phyloP scores from a whole-genome alignment of 2,113 vertebrate species.

The Caranx ignobilis region DNA sequence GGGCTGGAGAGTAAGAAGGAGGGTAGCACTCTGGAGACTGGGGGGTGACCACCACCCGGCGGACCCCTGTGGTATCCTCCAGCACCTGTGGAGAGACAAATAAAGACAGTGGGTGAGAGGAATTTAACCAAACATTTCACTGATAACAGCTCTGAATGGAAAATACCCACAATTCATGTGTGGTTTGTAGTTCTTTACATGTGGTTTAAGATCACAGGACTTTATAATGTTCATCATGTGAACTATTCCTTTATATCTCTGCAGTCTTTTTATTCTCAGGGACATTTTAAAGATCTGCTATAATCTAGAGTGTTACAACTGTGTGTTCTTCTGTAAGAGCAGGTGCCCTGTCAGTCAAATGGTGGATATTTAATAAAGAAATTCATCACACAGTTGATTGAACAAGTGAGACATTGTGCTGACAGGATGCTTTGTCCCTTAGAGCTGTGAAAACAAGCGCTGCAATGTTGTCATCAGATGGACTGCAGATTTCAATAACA shows the following conservation, averaged over 20 bases:
- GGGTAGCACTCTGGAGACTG: constrained; percentile 98
- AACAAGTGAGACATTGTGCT: constrained; percentile 24
- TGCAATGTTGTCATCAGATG: constrained; percentile 32
- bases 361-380: constrained; percentile 5
- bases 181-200: background rate
- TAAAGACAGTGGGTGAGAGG: background rate
- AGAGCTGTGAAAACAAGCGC: constrained; percentile 39
- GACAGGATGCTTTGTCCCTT: background rate
- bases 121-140: background rate
- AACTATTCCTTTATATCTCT: background rate
- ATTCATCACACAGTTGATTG: constrained; percentile 7
- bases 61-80: constrained; percentile 96
- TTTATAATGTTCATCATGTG: too few species aligned
- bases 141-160: background rate
- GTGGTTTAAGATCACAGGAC: too few species aligned
- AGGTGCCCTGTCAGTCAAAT: background rate
- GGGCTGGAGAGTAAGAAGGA: constrained; percentile 94
- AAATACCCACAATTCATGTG: background rate
- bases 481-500: constrained; percentile 41
- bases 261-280: background rate
- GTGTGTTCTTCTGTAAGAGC: constrained; percentile 8
- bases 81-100: constrained; percentile 86
- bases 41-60: constrained; percentile 96
- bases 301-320: constrained; percentile 1
- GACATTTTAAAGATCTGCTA: background rate